Conservation (phyloP, 1,140 invertebrate species). For the Pectinophora gossypiella region DNA sequence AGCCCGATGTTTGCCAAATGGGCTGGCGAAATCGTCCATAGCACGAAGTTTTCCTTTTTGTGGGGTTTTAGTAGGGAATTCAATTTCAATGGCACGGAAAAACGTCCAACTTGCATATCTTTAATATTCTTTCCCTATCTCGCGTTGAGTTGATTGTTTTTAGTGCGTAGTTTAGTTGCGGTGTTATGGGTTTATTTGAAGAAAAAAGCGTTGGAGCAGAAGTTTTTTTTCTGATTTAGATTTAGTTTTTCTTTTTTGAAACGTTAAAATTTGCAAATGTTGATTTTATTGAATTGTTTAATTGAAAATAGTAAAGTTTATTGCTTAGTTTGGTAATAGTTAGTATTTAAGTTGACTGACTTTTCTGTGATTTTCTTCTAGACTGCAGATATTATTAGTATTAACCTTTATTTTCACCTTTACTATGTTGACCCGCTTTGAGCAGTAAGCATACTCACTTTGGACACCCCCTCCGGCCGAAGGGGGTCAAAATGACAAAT, state of each 20-base stretch:
- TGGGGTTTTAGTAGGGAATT: slow-evolving; percentile 25
- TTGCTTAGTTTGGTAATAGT: too few relatives aligned
- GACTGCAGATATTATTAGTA: too few relatives aligned
- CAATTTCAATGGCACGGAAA: slow-evolving; percentile 35
- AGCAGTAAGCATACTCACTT: too few relatives aligned
- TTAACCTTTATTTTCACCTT: too few relatives aligned
- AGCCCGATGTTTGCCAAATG: slow-evolving; percentile 31
- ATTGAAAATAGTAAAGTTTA: too few relatives aligned
- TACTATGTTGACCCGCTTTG: too few relatives aligned
- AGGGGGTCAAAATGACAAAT: not conserved
- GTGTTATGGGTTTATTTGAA: too few relatives aligned
- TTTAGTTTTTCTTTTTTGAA: not conserved
- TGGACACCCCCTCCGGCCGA: not conserved
- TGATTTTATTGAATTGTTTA: not conserved
- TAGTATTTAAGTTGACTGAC: too few relatives aligned
- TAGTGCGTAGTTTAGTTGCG: too few relatives aligned
- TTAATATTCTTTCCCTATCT: slow-evolving; percentile 1
- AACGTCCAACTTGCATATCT: slow-evolving; percentile 12
- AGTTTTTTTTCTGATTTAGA: not conserved
- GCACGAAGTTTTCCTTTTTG: slow-evolving; percentile 31
- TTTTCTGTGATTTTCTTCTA: too few relatives aligned
- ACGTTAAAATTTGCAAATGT: not conserved
- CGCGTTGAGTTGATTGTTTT: too few relatives aligned
- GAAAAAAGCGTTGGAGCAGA: too few relatives aligned
- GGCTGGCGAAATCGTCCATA: slow-evolving; percentile 35